These are phyloP conservation scores for Nomada lathburiana DNA, from an alignment of 2,888 invertebrate genomes.

Conservation along the genomic window DNA sequence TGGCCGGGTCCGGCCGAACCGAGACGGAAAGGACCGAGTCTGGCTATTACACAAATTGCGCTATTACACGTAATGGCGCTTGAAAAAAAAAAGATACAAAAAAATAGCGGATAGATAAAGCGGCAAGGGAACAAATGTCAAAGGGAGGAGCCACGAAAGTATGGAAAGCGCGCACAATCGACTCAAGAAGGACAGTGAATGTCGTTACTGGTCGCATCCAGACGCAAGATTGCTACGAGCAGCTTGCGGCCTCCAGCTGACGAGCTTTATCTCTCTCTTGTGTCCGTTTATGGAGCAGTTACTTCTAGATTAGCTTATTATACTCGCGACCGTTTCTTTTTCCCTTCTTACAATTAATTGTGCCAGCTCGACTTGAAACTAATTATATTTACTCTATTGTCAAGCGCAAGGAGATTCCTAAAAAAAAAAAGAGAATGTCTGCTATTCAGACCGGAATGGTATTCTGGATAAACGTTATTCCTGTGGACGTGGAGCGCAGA, in stretches of 20 bases:
- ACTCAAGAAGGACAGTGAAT: conserved; percentile 4
- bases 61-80: conserved; percentile 80
- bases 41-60: conserved; percentile 82
- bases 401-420: not conserved
- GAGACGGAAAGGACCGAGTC: conserved; percentile 76
- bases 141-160: not conserved
- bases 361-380: not conserved
- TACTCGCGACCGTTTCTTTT: conserved; percentile 3
- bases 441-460: not conserved
- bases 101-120: conserved; percentile 58
- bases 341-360: not conserved
- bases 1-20: conserved; percentile 80
- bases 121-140: conserved; percentile 15
- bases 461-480: not conserved
- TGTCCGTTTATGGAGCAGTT: conserved; percentile 4
- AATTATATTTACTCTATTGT: not conserved
- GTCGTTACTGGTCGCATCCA: conserved; percentile 16
- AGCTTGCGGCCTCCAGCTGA: conserved; percentile 2
- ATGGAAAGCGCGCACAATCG: conserved; percentile 1
- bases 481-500: too few species aligned
- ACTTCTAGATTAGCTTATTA: conserved; percentile 38
- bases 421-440: not conserved
- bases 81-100: conserved; percentile 71
- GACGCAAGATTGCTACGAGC: conserved; percentile 6
- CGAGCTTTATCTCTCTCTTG: conserved; percentile 31